Evolutionary conservation across 2,797 vertebrate genomes (phyloP).

Genomic region (Eurystomus glaucurus): DNA sequence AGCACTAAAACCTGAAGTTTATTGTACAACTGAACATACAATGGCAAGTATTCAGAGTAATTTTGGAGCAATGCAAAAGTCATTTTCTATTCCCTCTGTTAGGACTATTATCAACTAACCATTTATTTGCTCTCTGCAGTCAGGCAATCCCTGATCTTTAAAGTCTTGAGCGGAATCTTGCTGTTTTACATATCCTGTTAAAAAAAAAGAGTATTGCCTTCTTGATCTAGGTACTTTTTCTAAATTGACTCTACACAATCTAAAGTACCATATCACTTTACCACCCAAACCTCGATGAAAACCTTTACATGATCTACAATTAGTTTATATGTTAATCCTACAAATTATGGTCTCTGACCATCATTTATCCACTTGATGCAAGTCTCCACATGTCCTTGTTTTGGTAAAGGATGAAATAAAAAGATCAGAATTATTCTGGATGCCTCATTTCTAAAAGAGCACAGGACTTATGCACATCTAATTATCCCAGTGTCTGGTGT

Average conservation of each 20-base stretch:
- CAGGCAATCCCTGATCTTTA: background rate
- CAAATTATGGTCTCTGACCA: background rate
- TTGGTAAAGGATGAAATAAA: background rate
- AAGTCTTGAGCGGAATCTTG: constrained; percentile 23
- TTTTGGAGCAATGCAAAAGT: background rate
- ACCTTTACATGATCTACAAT: accelerated
- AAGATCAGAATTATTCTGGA: background rate
- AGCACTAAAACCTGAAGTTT: background rate
- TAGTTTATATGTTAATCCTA: background rate
- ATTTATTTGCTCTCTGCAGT: background rate
- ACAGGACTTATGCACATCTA: background rate
- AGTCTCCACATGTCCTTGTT: background rate
- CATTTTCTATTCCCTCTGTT: background rate
- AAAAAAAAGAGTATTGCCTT: constrained; percentile 27
- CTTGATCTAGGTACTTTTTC: background rate
- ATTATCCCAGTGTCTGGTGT: background rate
- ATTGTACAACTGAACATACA: background rate
- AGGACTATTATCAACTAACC: constrained; percentile 46
- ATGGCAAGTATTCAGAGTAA: background rate
- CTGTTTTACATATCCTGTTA: constrained; percentile 75
- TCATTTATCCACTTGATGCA: background rate
- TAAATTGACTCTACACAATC: background rate
- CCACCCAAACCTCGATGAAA: background rate
- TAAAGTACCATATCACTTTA: background rate
- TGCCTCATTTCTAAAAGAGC: background rate